Evolutionary conservation across 2,113 vertebrate species (phyloP).

Genomic region (Ceratotherium simum): DNA sequence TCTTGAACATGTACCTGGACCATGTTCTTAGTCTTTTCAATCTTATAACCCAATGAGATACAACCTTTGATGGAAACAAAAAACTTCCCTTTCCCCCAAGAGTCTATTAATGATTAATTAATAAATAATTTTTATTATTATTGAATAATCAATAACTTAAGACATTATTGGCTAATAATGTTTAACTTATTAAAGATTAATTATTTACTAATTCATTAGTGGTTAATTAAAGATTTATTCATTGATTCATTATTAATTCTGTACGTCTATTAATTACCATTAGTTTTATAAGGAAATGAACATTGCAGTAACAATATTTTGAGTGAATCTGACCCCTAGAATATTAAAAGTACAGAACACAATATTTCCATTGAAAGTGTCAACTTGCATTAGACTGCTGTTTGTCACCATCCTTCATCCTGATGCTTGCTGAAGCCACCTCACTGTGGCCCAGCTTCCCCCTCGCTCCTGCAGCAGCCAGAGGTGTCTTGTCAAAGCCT

Average conservation of each 20-base stretch:
- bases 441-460: no score
- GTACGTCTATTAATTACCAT: background rate
- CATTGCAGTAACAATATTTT: background rate
- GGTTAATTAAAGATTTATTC: no score
- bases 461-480: background rate
- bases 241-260: background rate
- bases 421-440: background rate
- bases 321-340: background rate
- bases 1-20: background rate
- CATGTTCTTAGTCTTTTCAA: background rate
- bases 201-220: no score
- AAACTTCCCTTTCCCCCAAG: background rate
- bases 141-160: background rate
- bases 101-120: background rate
- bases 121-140: background rate
- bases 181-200: background rate
- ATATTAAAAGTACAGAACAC: background rate
- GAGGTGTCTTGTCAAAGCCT: background rate
- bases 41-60: background rate
- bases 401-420: background rate
- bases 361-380: background rate
- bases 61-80: background rate
- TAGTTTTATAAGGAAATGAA: background rate
- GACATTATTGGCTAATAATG: background rate
- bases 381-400: background rate